Conservation (phyloP, 2,888 invertebrate species). For the Arrhopalites spinosus region DNA sequence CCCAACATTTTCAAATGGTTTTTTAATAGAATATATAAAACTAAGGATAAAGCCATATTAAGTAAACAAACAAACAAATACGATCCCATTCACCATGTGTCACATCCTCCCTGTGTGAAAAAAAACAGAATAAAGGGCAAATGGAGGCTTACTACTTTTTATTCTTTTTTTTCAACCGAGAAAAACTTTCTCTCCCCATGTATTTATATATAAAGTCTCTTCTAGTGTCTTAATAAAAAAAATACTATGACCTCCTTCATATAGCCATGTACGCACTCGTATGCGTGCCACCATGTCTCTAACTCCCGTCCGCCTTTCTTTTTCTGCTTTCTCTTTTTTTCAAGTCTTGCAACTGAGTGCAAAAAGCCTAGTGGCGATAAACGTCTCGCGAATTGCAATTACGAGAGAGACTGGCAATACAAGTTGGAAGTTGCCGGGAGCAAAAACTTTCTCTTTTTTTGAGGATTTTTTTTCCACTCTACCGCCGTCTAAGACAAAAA, state of each 20-base stretch:
- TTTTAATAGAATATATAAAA: slow-evolving; percentile 29
- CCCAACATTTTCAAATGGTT: slow-evolving; percentile 6
- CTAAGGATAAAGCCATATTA: slow-evolving; percentile 33
- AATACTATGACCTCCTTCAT: too few species aligned
- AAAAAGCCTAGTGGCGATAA: slow-evolving; percentile 5
- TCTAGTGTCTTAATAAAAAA: too few species aligned
- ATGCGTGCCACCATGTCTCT: too few species aligned
- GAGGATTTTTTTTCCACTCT: neutral
- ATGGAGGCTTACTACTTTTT: neutral
- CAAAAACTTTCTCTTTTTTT: neutral
- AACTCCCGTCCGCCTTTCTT: too few species aligned
- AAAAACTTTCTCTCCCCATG: neutral
- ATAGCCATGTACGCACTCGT: too few species aligned
- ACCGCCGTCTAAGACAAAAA: neutral
- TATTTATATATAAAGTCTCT: too few species aligned
- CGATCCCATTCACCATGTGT: neutral
- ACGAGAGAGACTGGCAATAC: slow-evolving; percentile 1
- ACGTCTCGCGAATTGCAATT: slow-evolving; percentile 24
- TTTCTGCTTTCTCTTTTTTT: neutral
- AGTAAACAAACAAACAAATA: slow-evolving; percentile 23
- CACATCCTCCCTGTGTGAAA: neutral
- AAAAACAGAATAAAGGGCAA: neutral
- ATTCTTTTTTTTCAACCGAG: neutral
- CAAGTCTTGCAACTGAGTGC: too few species aligned
- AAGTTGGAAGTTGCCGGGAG: neutral